Evolutionary conservation across 2,797 vertebrate genomes (phyloP).

Genomic region (Fistularia tabacaria): DNA sequence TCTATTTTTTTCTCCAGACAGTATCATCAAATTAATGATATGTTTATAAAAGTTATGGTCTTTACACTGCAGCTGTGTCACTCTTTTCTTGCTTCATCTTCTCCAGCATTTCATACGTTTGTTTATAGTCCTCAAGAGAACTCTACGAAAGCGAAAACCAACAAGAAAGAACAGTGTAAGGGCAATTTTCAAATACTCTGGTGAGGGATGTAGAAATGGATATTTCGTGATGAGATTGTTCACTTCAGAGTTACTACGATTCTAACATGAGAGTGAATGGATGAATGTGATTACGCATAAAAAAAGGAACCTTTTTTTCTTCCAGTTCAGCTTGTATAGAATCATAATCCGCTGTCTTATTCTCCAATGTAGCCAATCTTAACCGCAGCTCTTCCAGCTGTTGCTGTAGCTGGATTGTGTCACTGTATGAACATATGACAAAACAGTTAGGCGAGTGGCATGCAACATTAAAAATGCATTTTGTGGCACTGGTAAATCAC

Average conservation of each 20-base stretch:
- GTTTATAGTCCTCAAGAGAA: constrained; percentile 76
- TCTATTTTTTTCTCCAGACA: not conserved
- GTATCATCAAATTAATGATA: not conserved
- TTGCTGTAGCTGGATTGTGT: constrained; percentile 81
- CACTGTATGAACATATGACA: constrained; percentile 65
- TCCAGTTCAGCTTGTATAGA: constrained; percentile 83
- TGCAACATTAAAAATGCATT: not conserved
- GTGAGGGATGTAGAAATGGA: no score
- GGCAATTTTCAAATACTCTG: no score
- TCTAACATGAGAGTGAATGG: not conserved
- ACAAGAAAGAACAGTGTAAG: not conserved
- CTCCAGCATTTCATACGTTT: constrained; percentile 76
- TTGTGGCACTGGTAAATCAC: no score
- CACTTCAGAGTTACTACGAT: no score
- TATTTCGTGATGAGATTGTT: no score
- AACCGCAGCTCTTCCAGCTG: constrained; percentile 88
- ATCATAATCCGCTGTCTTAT: constrained; percentile 80
- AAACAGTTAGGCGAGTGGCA: not conserved
- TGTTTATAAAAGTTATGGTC: not conserved
- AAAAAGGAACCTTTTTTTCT: constrained; percentile 81
- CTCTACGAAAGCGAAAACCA: constrained; percentile 56
- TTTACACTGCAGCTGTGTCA: constrained; percentile 60
- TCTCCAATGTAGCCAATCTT: constrained; percentile 81
- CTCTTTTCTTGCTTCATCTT: constrained; percentile 79
- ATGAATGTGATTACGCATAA: not conserved